Evolutionary conservation across 2,797 vertebrate species (phyloP), one percentile per base, ranked within the genome.

Genomic region (Paedocypris micromegethes): DNA sequence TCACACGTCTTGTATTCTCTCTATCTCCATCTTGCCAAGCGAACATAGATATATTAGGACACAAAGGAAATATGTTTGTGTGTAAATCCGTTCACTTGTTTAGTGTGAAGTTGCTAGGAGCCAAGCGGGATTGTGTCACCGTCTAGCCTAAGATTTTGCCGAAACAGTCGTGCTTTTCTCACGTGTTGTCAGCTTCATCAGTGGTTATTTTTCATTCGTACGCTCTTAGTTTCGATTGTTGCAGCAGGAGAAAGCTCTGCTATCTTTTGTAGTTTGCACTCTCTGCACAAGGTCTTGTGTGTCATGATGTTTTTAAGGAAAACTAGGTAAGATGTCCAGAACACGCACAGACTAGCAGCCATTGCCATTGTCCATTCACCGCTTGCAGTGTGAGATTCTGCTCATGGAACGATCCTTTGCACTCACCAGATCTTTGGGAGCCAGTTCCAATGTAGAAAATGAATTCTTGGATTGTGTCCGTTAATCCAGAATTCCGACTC

Each of bases 221-320:
- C 23, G 23, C 23, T 23, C 23, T 23, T 23, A 23, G 23, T 23
- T 65, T 3, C 37, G 9, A 2, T 3, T 56, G 37, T 65, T 9
- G 6, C 41, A 7, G 45, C 5, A 9, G 4, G 39, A 43, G 7
- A 6, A 41, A 23, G 38, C 8, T 49, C 44, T 23, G 37, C 59
- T 46, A 6, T 56, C 46, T 39, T 42, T 73, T 58, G 41, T 63
- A 44, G 59, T 63, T 4, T 63, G 59, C 59, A 63, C 59, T 63
- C 46, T 70, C 59, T 70, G 53, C 63, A 51, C 41, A 63, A 57
- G 49, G 39, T 43, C 66, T 50, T 68, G 43, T 68, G 57, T 61
- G 58, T 61, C 49, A 5, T 47, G 23, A 61, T 54, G 43, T 60
- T 54, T 23, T 9, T 23, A 61, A 68, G 58, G 50, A 47, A 61